Conservation (phyloP, 2,113 vertebrate genomes). For the Leptobrachium leishanense region DNA sequence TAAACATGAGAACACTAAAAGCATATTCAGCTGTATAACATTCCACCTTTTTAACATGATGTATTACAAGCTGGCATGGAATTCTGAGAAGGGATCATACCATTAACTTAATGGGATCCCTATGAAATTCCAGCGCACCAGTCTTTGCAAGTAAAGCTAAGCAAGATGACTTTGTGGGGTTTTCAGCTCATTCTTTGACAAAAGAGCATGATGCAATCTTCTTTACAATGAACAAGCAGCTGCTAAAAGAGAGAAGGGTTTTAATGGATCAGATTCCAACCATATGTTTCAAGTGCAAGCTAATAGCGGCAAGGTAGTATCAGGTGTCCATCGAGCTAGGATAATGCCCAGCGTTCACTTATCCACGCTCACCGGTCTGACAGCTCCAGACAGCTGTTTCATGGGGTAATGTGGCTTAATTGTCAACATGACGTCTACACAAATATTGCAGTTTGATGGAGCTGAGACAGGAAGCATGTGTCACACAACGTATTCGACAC, state of each 20-base stretch:
- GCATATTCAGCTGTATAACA: no score
- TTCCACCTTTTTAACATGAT: neutral
- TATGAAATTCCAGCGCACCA: neutral
- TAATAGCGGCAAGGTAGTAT: neutral
- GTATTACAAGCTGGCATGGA: neutral
- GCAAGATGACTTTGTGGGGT: neutral
- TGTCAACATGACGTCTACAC: neutral
- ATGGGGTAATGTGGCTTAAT: neutral
- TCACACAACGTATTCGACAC: no score
- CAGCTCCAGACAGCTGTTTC: constrained; percentile 15
- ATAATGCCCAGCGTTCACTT: constrained; percentile 2
- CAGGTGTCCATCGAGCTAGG: constrained; percentile 1
- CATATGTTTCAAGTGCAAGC: constrained; percentile 16
- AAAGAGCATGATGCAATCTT: neutral
- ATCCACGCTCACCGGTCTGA: neutral
- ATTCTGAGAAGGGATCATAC: neutral
- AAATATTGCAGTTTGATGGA: no score
- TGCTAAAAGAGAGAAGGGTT: constrained; percentile 1
- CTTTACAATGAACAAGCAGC: neutral
- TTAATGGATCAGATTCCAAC: constrained; percentile 29
- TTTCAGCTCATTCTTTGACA: neutral
- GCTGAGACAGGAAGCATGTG: no score
- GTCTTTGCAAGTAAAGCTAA: constrained; percentile 1
- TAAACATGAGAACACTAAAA: no score
- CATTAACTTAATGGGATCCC: neutral